Conservation (phyloP, 2,113 vertebrate species). For the Clupea harengus region DNA sequence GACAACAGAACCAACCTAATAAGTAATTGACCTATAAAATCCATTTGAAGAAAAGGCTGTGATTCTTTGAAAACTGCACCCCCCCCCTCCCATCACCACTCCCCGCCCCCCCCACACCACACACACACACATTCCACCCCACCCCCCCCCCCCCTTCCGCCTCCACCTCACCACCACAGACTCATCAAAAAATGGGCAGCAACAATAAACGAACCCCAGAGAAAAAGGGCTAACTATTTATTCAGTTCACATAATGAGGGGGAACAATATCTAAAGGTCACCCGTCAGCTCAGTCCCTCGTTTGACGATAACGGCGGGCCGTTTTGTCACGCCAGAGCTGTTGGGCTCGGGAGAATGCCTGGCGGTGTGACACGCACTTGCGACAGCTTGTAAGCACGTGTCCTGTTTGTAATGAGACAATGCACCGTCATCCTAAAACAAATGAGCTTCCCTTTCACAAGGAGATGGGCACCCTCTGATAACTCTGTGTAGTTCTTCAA, state of each 20-base stretch:
- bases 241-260: slow-evolving; percentile 7
- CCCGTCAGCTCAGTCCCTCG: not conserved
- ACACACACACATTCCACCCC: not conserved
- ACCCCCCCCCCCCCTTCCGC: not conserved
- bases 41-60: slow-evolving; percentile 39
- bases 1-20: slow-evolving; percentile 35
- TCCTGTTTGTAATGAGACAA: slow-evolving; percentile 1
- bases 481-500: not conserved
- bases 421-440: not conserved
- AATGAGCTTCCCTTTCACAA: not conserved
- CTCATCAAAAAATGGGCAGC: not conserved
- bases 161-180: not conserved
- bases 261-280: slow-evolving; percentile 15
- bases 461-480: not conserved
- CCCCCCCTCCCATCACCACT: not conserved
- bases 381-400: slow-evolving; percentile 3
- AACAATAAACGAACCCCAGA: not conserved
- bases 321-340: not conserved
- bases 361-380: not conserved
- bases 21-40: slow-evolving; percentile 50
- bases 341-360: not conserved
- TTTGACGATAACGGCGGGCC: not conserved
- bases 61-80: slow-evolving; percentile 27
- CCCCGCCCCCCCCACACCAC: not conserved
- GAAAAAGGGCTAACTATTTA: not conserved